These are phyloP conservation scores for Ochotona curzoniae DNA, from an alignment of 2,113 vertebrate species.

Conservation along the genomic window DNA sequence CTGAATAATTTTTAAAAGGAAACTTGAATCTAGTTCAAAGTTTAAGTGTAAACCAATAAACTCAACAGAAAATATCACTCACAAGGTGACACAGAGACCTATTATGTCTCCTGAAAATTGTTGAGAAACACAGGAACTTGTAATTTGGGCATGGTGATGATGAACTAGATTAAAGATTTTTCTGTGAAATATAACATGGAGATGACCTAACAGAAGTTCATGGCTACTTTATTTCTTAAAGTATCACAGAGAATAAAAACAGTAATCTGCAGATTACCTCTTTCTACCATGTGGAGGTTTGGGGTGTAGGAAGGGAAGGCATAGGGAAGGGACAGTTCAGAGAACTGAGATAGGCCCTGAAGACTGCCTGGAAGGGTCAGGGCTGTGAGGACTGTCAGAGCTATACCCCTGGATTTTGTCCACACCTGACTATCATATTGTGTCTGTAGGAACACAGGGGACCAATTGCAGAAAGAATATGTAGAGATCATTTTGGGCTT, in stretches of 20 bases:
- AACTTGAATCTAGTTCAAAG: not conserved
- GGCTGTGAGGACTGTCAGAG: not conserved
- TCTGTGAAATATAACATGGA: not conserved
- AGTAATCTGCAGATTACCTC: not conserved
- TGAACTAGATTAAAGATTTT: conserved; percentile 2
- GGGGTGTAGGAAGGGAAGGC: not conserved
- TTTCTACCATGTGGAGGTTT: not conserved
- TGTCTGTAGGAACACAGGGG: not conserved
- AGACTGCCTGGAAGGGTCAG: not conserved
- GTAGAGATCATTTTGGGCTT: not conserved
- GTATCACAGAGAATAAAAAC: not conserved
- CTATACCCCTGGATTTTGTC: not conserved
- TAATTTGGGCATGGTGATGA: not conserved
- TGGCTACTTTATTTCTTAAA: conserved; percentile 37
- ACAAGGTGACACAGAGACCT: not conserved
- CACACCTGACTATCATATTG: not conserved
- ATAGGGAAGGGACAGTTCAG: not conserved
- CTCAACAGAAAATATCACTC: not conserved
- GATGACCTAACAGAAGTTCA: not conserved
- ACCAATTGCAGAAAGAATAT: not conserved
- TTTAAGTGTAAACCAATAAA: not conserved
- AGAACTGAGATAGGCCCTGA: not conserved
- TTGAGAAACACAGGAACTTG: not conserved
- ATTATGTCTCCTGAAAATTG: not conserved
- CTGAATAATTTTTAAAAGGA: conserved; percentile 43